Percentiles rank a stretch among this genome's conserved stretches.
Evolutionary conservation across 2,888 invertebrate species (phyloP).

Genomic region (Eupelmus urozonus): DNA sequence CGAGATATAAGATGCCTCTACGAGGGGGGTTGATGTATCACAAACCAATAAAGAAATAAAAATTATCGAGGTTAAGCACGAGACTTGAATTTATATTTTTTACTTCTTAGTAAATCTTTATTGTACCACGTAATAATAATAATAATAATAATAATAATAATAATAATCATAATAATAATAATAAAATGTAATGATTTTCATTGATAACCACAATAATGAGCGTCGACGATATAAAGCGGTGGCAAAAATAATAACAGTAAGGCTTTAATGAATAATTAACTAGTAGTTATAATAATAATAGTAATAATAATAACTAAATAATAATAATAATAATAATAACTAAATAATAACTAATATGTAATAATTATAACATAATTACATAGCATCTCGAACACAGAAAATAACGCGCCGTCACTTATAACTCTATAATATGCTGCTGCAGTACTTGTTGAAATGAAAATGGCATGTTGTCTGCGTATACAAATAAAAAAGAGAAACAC

Average conservation of each 20-base stretch:
- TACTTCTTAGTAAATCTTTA: conserved; percentile 76
- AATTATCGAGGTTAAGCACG: conserved; percentile 58
- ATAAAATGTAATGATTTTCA: conserved; percentile 54
- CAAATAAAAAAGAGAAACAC: conserved; percentile 26
- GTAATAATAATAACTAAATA: conserved; percentile 70
- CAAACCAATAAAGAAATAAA: conserved; percentile 30
- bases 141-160: conserved; percentile 70
- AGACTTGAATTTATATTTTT: conserved; percentile 44
- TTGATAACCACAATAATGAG: conserved; percentile 66
- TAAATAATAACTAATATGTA: conserved; percentile 44
- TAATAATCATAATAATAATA: conserved; percentile 63
- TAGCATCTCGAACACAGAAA: conserved; percentile 71
- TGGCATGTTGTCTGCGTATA: conserved; percentile 16
- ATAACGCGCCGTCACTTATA: conserved; percentile 63
- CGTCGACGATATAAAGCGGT: conserved; percentile 68
- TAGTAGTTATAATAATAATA: conserved; percentile 70
- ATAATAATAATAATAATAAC: conserved; percentile 67
- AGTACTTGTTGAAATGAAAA: conserved; percentile 53
- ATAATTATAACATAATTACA: conserved; percentile 65
- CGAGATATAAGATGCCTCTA: background rate
- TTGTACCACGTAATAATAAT: conserved; percentile 77
- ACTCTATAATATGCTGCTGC: conserved; percentile 25
- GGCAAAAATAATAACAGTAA: conserved; percentile 71
- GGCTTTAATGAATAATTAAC: conserved; percentile 65
- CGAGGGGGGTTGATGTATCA: conserved; percentile 49